Conservation (phyloP, 2,113 vertebrate species). For the Guaruba guarouba region DNA sequence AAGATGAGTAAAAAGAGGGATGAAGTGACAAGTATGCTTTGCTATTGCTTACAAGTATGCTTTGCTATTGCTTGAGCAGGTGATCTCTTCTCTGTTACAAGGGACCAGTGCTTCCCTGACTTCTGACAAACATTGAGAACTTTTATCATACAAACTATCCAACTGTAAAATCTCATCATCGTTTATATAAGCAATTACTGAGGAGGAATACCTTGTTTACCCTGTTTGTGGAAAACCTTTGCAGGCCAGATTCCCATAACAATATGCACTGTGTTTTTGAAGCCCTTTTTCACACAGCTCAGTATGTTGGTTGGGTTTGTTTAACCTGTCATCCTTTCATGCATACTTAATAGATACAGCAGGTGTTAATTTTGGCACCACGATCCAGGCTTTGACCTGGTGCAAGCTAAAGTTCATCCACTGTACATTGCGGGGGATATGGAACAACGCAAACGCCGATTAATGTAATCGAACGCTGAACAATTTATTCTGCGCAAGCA, state of each 20-base stretch:
- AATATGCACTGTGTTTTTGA: not conserved
- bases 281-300: not conserved
- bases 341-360: not conserved
- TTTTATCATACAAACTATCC: not conserved
- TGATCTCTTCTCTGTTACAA: not conserved
- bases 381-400: not conserved
- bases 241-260: not conserved
- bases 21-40: not conserved
- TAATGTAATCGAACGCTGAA: no score
- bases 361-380: not conserved
- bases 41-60: not conserved
- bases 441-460: no score
- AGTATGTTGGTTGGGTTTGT: rapidly evolving
- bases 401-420: not conserved
- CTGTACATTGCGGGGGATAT: not conserved
- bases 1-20: not conserved
- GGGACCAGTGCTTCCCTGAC: not conserved
- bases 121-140: not conserved
- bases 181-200: not conserved
- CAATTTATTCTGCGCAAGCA: no score
- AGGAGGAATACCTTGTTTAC: not conserved
- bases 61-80: not conserved
- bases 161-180: not conserved
- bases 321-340: not conserved
- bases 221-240: not conserved